Evolutionary conservation across 2,797 vertebrate genomes (phyloP), one percentile per base, ranked within the genome.

Genomic region (Alfaro cultratus): DNA sequence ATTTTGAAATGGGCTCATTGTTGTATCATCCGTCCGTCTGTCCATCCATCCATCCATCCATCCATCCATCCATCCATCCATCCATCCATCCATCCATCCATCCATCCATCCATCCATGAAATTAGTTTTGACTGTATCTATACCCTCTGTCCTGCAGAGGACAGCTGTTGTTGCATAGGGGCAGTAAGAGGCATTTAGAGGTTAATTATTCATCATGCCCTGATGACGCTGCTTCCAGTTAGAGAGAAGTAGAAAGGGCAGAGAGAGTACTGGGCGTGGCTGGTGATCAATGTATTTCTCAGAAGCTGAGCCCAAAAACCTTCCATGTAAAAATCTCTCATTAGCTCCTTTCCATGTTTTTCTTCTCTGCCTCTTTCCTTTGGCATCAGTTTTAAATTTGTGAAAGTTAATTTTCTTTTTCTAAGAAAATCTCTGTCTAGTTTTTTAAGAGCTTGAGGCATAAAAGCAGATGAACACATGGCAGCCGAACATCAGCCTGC

Each of bases 201-300:
- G 79, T 95, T 86, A 94, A 95, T 94, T 93, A 95, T 95, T 95
- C 81, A 95, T 93, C 73, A 89, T 67, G 86, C 80, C 82, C 83
- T 92, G 79, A 86, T 81, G 79, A 85, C 67, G 85, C 80, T 80
- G 68, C 85, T 93, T 93, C 92, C 93, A 78, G 78, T 92, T 82
- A 90, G 77, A 71, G 67, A 75, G 74, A 75, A 64, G 13, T 21
- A 81, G 82, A 79, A 72, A 53, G 43, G 77, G 26, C 73, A 68
- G 73, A 45, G 46, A 45, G 73, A 46, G 74, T 15, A 71, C 73
- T 85, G 84, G 91, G 91, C 15, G 85, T 82, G 90, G 86, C 55
- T 55, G 11, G n/a, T 83, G 86, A 96, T 95, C 93, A 92, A 95
- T 95, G 83, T 77, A 81, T 83, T 94, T 95, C 93, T 94, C 85